A percentile compares a stretch with the other conserved stretches of the same genome.
Evolutionary conservation across 2,888 invertebrate genomes (phyloP).

Genomic region (Teleiodes luculella): DNA sequence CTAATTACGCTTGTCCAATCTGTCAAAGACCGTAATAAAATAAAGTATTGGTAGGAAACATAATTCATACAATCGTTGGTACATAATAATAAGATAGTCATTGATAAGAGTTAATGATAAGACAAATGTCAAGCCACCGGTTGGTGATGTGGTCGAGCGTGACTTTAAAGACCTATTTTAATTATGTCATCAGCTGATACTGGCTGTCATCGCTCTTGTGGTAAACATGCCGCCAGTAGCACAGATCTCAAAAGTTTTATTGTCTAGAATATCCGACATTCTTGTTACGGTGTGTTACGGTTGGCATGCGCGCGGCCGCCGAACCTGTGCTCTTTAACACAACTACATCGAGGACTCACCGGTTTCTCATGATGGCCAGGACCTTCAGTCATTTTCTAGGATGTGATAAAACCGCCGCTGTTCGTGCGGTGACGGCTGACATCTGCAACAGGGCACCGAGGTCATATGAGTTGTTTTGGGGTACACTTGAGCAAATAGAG

Average conservation of each 20-base stretch:
- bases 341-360: constrained; percentile 51
- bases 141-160: not conserved
- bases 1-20: too few species aligned
- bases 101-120: constrained; percentile 13
- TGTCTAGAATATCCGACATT: not conserved
- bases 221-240: constrained; percentile 5
- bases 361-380: constrained; percentile 65
- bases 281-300: constrained; percentile 3
- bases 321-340: not conserved
- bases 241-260: not conserved
- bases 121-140: not conserved
- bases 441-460: constrained; percentile 70
- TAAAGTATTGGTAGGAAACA: not conserved
- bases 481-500: constrained; percentile 13
- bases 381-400: constrained; percentile 77
- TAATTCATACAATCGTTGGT: not conserved
- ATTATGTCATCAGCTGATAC: constrained; percentile 3
- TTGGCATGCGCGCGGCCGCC: not conserved
- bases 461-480: constrained; percentile 52
- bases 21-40: too few species aligned
- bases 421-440: constrained; percentile 72
- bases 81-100: not conserved
- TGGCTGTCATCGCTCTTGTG: not conserved
- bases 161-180: not conserved
- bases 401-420: constrained; percentile 74